Evolutionary conservation across 2,888 invertebrate species (phyloP).

Genomic region (Ophion ventricosus): DNA sequence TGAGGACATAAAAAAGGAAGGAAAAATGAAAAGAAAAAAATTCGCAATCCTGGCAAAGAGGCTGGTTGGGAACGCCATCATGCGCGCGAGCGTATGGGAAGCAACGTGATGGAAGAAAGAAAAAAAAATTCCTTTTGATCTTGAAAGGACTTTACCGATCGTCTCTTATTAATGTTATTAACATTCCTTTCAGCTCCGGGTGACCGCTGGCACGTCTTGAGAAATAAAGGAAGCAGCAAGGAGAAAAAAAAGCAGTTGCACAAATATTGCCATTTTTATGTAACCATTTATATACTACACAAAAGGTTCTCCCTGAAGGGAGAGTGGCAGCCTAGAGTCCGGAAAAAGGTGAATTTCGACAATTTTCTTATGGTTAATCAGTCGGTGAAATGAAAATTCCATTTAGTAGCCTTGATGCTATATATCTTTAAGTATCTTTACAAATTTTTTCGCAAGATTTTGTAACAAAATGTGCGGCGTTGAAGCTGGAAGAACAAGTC

Average conservation of each 20-base stretch:
- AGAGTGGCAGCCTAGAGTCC: background rate
- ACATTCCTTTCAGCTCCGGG: background rate
- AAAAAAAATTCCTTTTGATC: background rate
- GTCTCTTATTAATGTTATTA: slow-evolving; percentile 12
- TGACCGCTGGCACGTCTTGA: background rate
- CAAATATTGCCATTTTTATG: background rate
- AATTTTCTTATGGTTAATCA: background rate
- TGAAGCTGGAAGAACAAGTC: too few relatives aligned
- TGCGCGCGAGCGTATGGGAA: slow-evolving; percentile 17
- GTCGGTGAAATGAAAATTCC: background rate
- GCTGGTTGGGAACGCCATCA: slow-evolving; percentile 34
- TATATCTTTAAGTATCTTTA: too few relatives aligned
- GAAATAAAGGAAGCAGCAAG: background rate
- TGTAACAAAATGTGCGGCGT: too few relatives aligned
- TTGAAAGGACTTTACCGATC: background rate
- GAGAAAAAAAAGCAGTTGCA: background rate
- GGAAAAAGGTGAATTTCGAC: background rate
- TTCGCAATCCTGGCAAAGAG: slow-evolving; percentile 46
- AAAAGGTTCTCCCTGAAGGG: background rate
- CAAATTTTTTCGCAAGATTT: too few relatives aligned
- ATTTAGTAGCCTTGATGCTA: background rate
- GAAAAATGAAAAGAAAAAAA: slow-evolving; percentile 42
- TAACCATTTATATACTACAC: background rate
- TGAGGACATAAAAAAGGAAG: slow-evolving; percentile 25
- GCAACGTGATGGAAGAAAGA: background rate